These are phyloP conservation scores for Labroides dimidiatus DNA, from an alignment of 2,797 vertebrate species.

Conservation along the genomic window DNA sequence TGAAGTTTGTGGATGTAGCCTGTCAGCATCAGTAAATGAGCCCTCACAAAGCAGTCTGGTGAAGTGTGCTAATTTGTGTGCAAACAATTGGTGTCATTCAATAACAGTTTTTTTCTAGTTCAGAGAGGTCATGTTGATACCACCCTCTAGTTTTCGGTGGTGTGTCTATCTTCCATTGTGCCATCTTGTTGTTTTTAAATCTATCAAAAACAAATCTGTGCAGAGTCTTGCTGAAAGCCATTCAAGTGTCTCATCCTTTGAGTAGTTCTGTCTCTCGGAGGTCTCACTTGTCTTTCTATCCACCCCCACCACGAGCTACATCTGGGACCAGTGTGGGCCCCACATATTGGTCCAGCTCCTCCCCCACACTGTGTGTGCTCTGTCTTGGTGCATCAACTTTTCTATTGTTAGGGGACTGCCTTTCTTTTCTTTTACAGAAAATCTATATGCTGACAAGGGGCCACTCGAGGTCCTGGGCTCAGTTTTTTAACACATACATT, in stretches of 20 bases:
- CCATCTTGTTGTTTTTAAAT: slow-evolving; percentile 48
- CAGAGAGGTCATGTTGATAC: slow-evolving; percentile 20
- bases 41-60: slow-evolving; percentile 36
- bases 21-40: slow-evolving; percentile 13
- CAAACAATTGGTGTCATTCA: slow-evolving; percentile 26
- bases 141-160: slow-evolving; percentile 23
- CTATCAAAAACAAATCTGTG: slow-evolving; percentile 40
- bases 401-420: slow-evolving; percentile 60
- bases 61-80: slow-evolving; percentile 44
- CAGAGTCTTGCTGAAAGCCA: slow-evolving; percentile 36
- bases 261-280: slow-evolving; percentile 32
- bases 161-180: slow-evolving; percentile 3
- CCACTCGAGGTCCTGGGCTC: slow-evolving; percentile 27
- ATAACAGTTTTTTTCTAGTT: slow-evolving; percentile 15
- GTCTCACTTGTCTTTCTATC: slow-evolving; percentile 26
- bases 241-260: slow-evolving; percentile 34
- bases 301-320: slow-evolving; percentile 48
- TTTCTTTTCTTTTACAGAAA: slow-evolving; percentile 56
- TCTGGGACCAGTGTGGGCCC: slow-evolving; percentile 53
- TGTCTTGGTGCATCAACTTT: slow-evolving; percentile 66
- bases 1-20: slow-evolving; percentile 26
- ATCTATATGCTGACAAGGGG: slow-evolving; percentile 53
- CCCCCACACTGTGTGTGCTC: slow-evolving; percentile 53
- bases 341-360: slow-evolving; percentile 44
- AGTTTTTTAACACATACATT: slow-evolving; percentile 13